phyloP scores from a whole-genome alignment of 2,797 vertebrate genomes.

The Epinephelus malabaricus region DNA sequence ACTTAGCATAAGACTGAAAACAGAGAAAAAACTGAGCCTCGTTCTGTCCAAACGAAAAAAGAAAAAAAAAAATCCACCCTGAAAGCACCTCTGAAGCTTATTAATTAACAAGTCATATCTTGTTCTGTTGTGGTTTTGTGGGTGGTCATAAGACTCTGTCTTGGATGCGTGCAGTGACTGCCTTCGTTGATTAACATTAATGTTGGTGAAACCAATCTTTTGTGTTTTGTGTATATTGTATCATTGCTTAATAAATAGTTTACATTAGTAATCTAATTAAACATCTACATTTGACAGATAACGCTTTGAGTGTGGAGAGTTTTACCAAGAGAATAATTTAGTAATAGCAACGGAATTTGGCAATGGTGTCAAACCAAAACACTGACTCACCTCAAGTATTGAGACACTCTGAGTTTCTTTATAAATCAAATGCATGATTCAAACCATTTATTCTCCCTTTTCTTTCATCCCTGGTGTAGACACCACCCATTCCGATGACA shows the following conservation, averaged over 20 bases:
- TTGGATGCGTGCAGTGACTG: background rate
- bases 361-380: constrained; percentile 16
- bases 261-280: background rate
- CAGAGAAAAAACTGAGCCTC: background rate
- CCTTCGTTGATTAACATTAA: background rate
- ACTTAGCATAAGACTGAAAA: background rate
- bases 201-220: background rate
- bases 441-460: background rate
- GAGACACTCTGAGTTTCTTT: background rate
- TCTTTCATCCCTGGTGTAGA: constrained; percentile 53
- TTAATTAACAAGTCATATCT: background rate
- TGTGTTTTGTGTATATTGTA: background rate
- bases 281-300: background rate
- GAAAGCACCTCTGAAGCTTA: background rate
- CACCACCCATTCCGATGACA: constrained; percentile 87
- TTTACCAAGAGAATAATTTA: constrained; percentile 16
- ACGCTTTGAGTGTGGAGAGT: background rate
- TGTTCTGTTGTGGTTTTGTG: constrained; percentile 3
- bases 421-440: background rate
- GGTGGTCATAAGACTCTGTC: background rate
- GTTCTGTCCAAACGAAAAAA: background rate
- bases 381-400: constrained; percentile 25
- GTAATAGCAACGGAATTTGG: constrained; percentile 36
- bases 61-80: background rate
- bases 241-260: background rate